A percentile compares a stretch with the other conserved stretches of the same genome.
Conservation (phyloP, 2,888 invertebrate genomes). For the Torymus tubicola region DNA sequence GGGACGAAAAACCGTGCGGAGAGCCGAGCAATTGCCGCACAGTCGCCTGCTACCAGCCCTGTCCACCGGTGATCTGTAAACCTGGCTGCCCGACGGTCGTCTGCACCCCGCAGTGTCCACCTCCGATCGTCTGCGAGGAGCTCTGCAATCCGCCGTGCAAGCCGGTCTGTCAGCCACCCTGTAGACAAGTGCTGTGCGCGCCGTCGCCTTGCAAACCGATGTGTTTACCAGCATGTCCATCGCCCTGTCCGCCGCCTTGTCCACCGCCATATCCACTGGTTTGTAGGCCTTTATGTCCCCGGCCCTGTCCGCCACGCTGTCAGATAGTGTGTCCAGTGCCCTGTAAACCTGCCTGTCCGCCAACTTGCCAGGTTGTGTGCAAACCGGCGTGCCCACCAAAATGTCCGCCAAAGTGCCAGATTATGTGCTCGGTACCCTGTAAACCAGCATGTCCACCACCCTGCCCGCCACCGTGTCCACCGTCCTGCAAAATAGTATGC, state of each 20-base stretch:
- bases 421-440: not conserved
- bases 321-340: conserved; percentile 9
- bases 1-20: conserved; percentile 64
- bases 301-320: conserved; percentile 7
- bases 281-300: not conserved
- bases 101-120: not conserved
- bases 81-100: not conserved
- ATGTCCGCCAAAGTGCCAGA: not conserved
- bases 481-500: not conserved
- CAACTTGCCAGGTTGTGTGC: not conserved
- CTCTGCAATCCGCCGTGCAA: conserved; percentile 23
- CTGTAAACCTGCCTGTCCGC: conserved; percentile 5
- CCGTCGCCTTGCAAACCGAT: conserved; percentile 2
- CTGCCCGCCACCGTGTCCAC: not conserved
- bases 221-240: conserved; percentile 19
- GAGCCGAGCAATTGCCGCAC: not conserved
- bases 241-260: conserved; percentile 10
- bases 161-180: conserved; percentile 37
- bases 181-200: not conserved
- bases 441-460: not conserved
- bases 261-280: not conserved
- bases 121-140: not conserved
- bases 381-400: conserved; percentile 13
- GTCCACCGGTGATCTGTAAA: conserved; percentile 22
- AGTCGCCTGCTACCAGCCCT: not conserved